These are phyloP conservation scores for Protomyctophum bolini DNA, from an alignment of 2,113 vertebrate species.

Conservation along the genomic window DNA sequence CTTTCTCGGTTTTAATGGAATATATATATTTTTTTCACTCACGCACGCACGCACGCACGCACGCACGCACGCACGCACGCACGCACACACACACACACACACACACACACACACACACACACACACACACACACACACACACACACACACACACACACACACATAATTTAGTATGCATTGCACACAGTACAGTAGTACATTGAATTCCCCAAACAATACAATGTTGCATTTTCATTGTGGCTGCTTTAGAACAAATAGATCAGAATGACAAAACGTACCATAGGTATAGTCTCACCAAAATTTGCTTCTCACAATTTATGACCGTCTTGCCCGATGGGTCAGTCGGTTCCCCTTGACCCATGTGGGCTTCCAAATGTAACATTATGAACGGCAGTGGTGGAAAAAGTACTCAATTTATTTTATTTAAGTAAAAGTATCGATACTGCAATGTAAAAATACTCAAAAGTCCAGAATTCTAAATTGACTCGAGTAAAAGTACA, in stretches of 20 bases:
- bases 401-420: too few relatives aligned
- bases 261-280: slow-evolving; percentile 14
- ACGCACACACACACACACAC: slow-evolving; percentile 14
- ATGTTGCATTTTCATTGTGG: slow-evolving; percentile 38
- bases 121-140: slow-evolving; percentile 21
- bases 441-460: too few relatives aligned
- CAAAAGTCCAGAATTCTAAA: too few relatives aligned
- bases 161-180: slow-evolving; percentile 21
- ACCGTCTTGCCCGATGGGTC: neutral
- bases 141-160: slow-evolving; percentile 26
- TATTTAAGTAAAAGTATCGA: too few relatives aligned
- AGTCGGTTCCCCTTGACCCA: slow-evolving; percentile 10
- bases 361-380: slow-evolving; percentile 50
- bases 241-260: slow-evolving; percentile 41
- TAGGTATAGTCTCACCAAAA: slow-evolving; percentile 30
- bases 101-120: slow-evolving; percentile 17
- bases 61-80: slow-evolving; percentile 18
- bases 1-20: too few relatives aligned
- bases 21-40: too few relatives aligned
- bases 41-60: too few relatives aligned
- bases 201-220: neutral
- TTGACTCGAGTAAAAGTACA: too few relatives aligned
- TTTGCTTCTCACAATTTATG: slow-evolving; percentile 13
- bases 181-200: slow-evolving; percentile 17
- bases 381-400: neutral